Evolutionary conservation across 2,888 invertebrate species (phyloP).

Genomic region (Callosobruchus maculatus): DNA sequence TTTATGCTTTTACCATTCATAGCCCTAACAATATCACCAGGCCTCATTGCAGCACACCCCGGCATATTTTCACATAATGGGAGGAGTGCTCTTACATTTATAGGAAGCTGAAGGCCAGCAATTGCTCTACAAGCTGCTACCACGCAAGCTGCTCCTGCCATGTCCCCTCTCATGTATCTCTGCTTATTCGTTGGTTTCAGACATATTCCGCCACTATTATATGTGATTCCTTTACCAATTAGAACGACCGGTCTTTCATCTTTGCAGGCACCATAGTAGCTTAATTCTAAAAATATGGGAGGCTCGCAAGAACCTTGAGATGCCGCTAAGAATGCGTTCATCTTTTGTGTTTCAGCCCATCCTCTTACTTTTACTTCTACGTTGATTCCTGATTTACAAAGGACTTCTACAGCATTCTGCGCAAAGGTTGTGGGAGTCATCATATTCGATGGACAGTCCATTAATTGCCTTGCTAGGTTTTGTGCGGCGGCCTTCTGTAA

Average conservation of each 20-base stretch:
- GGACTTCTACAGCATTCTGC: slow-evolving; percentile 60
- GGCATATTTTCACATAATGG: slow-evolving; percentile 81
- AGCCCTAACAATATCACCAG: slow-evolving; percentile 73
- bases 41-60: slow-evolving; percentile 71
- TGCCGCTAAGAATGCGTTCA: slow-evolving; percentile 76
- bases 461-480: slow-evolving; percentile 71
- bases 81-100: slow-evolving; percentile 71
- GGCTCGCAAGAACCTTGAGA: slow-evolving; percentile 75
- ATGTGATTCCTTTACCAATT: slow-evolving; percentile 57
- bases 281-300: slow-evolving; percentile 74
- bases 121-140: slow-evolving; percentile 67
- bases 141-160: slow-evolving; percentile 82
- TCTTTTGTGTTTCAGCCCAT: slow-evolving; percentile 75
- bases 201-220: slow-evolving; percentile 71
- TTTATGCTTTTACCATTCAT: slow-evolving; percentile 74
- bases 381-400: slow-evolving; percentile 56
- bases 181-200: slow-evolving; percentile 62
- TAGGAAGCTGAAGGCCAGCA: slow-evolving; percentile 64
- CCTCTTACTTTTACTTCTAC: slow-evolving; percentile 64
- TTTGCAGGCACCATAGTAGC: slow-evolving; percentile 63
- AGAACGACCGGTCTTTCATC: slow-evolving; percentile 67
- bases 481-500: slow-evolving; percentile 72
- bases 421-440: slow-evolving; percentile 78
- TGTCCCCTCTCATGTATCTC: slow-evolving; percentile 74
- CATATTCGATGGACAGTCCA: slow-evolving; percentile 77